A percentile compares a stretch with the other conserved stretches of the same genome.
These are phyloP conservation scores for Sycophaga agraensis DNA, from an alignment of 1,140 invertebrate species.

Conservation along the genomic window DNA sequence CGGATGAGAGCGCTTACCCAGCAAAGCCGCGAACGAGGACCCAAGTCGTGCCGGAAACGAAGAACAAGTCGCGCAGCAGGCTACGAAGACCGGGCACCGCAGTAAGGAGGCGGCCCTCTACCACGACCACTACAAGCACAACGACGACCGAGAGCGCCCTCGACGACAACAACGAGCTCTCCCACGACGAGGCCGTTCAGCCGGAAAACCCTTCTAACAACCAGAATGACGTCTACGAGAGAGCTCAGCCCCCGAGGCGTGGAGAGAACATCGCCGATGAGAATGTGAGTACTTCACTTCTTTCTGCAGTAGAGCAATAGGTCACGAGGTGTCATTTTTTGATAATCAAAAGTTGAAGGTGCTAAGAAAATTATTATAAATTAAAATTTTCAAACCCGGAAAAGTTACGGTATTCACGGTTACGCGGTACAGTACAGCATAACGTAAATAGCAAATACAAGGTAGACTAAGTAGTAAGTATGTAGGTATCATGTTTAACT, in stretches of 20 bases:
- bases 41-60: background rate
- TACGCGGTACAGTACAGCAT: too few relatives aligned
- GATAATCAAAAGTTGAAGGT: too few relatives aligned
- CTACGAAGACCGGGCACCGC: constrained; percentile 41
- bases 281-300: constrained; percentile 38
- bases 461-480: too few relatives aligned
- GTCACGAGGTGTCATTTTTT: too few relatives aligned
- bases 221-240: constrained; percentile 53
- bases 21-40: constrained; percentile 22
- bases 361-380: too few relatives aligned
- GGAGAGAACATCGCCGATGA: constrained; percentile 30
- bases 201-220: too few relatives aligned
- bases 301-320: too few relatives aligned
- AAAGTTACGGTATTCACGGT: too few relatives aligned
- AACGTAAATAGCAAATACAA: too few relatives aligned
- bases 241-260: constrained; percentile 30
- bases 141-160: constrained; percentile 42
- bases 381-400: too few relatives aligned
- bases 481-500: too few relatives aligned
- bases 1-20: constrained; percentile 12
- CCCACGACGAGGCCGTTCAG: constrained; percentile 49
- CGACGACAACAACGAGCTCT: constrained; percentile 50
- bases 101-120: constrained; percentile 31
- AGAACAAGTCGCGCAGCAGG: constrained; percentile 33
- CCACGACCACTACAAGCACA: constrained; percentile 29